A percentile compares a stretch with the other conserved stretches of the same genome.
These are phyloP conservation scores for Struthidea cinerea DNA, from an alignment of 2,113 vertebrate genomes.

Conservation along the genomic window DNA sequence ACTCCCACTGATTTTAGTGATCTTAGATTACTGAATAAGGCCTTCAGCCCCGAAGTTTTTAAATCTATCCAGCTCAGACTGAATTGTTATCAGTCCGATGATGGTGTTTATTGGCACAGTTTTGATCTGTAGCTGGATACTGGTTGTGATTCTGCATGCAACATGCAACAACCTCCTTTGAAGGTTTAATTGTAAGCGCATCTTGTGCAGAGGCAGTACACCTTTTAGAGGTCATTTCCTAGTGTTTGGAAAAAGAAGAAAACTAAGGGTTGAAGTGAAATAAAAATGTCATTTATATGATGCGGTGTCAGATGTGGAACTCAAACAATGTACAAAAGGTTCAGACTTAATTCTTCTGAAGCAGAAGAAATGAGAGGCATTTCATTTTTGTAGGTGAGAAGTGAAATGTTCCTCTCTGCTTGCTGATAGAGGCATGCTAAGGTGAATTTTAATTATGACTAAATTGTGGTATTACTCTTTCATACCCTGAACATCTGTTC, in stretches of 20 bases:
- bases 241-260: not conserved
- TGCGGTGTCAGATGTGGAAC: not conserved
- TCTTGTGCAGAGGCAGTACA: not conserved
- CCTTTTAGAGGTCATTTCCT: slow-evolving; percentile 28
- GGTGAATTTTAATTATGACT: slow-evolving; percentile 93
- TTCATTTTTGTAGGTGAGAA: slow-evolving; percentile 70
- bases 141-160: not conserved
- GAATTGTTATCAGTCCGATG: not conserved
- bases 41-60: not conserved
- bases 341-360: slow-evolving; percentile 46
- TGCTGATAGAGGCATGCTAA: slow-evolving; percentile 80
- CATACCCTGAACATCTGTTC: slow-evolving; percentile 88
- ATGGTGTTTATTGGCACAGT: not conserved
- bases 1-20: not conserved
- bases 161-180: not conserved
- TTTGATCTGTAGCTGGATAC: not conserved
- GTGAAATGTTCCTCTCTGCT: slow-evolving; percentile 73
- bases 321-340: slow-evolving; percentile 8
- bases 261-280: slow-evolving; percentile 1
- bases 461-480: slow-evolving; percentile 91
- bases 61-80: not conserved
- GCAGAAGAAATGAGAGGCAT: slow-evolving; percentile 58
- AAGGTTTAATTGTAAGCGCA: not conserved
- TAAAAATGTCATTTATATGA: not conserved
- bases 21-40: not conserved